Percentiles rank a stretch among this genome's conserved stretches.
Conservation (phyloP, 2,888 invertebrate genomes). For the Dynastes grantii region DNA sequence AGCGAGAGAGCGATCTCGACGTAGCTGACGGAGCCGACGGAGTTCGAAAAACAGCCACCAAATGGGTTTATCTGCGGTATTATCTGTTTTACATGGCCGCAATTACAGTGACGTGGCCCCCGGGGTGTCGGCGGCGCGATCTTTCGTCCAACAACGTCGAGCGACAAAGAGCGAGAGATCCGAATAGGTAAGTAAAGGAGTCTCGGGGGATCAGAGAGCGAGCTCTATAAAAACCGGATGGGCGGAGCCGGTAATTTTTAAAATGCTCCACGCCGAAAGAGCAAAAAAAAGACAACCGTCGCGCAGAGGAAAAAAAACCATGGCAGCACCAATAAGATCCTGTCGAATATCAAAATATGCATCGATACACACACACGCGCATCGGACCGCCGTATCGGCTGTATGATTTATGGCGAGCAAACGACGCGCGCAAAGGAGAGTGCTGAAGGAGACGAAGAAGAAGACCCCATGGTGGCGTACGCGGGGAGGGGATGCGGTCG, state of each 20-base stretch:
- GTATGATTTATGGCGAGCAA: conserved; percentile 57
- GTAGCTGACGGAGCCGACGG: conserved; percentile 2
- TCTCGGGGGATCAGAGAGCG: conserved; percentile 32
- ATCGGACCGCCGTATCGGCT: conserved; percentile 52
- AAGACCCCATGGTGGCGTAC: conserved; percentile 4
- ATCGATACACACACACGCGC: conserved; percentile 60
- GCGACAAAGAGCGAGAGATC: conserved; percentile 53
- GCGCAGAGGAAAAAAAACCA: conserved; percentile 58
- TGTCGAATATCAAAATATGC: conserved; percentile 67
- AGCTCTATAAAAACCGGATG: conserved; percentile 56
- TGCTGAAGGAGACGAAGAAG: conserved; percentile 8
- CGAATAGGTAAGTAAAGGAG: conserved; percentile 45
- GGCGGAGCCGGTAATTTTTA: conserved; percentile 63
- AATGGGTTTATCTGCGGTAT: conserved; percentile 66
- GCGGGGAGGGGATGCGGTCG: neutral
- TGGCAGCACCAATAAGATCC: conserved; percentile 64
- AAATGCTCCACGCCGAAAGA: conserved; percentile 57
- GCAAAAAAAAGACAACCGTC: neutral
- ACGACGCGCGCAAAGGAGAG: conserved; percentile 18
- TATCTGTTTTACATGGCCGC: conserved; percentile 66
- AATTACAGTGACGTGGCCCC: conserved; percentile 67
- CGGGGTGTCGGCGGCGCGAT: conserved; percentile 58
- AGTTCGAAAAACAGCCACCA: conserved; percentile 61
- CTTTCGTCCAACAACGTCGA: conserved; percentile 49
- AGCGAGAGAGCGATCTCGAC: neutral